These are phyloP conservation scores for Pteropus rufus DNA, from an alignment of 2,797 vertebrate species.

Conservation along the genomic window DNA sequence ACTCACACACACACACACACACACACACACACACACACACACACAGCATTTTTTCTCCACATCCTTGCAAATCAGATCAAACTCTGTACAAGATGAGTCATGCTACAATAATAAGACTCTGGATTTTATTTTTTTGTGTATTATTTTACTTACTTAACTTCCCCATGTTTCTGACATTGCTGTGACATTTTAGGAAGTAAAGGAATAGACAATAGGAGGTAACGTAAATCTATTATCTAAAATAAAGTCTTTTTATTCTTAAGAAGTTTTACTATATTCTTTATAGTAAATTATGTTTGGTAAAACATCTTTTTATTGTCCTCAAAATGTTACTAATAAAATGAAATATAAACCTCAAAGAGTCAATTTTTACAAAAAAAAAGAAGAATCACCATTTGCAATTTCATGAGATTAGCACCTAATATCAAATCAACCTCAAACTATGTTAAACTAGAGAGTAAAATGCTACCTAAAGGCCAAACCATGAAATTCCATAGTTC, in stretches of 20 bases:
- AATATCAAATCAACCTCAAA: background rate
- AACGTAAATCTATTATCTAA: background rate
- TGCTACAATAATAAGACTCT: background rate
- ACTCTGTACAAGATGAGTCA: background rate
- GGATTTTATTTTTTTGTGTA: constrained; percentile 25
- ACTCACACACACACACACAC: background rate
- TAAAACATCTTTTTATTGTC: background rate
- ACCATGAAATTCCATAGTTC: background rate
- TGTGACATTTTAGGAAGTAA: constrained; percentile 27
- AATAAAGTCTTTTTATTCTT: background rate
- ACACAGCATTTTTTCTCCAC: constrained; percentile 5
- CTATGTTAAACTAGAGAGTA: background rate
- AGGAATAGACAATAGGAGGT: background rate
- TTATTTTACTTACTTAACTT: background rate
- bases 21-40: background rate
- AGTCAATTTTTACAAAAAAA: background rate
- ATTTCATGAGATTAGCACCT: background rate
- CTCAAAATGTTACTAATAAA: constrained; percentile 16
- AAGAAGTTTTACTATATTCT: background rate
- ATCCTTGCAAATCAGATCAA: constrained; percentile 55
- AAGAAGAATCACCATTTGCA: background rate
- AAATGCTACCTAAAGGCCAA: background rate
- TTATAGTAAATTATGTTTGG: background rate
- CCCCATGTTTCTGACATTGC: background rate
- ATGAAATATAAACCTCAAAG: background rate